Percentiles rank a stretch among this genome's conserved stretches.
These are phyloP conservation scores for Dipodomys merriami DNA, from an alignment of 2,113 vertebrate genomes.

Conservation along the genomic window DNA sequence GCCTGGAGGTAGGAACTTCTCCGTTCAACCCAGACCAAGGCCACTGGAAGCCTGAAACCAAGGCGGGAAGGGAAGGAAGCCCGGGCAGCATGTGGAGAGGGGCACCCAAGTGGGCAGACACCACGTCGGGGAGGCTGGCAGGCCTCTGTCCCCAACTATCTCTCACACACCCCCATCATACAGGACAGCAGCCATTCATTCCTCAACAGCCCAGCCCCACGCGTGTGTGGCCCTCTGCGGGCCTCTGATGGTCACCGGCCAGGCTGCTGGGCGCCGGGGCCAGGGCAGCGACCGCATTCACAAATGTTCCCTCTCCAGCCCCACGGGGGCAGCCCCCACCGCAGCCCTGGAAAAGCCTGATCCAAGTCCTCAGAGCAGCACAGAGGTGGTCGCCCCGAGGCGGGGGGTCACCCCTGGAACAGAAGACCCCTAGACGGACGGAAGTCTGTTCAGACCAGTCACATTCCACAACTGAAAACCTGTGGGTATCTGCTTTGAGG, in stretches of 20 bases:
- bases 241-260: no score
- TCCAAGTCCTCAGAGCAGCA: not conserved
- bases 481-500: not conserved
- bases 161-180: not conserved
- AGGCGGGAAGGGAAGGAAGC: not conserved
- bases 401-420: not conserved
- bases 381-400: not conserved
- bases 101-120: not conserved
- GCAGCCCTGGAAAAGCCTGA: not conserved
- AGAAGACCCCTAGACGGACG: not conserved
- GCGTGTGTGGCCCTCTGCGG: not conserved
- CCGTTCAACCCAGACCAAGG: not conserved
- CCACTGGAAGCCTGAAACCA: not conserved
- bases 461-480: no score
- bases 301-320: not conserved
- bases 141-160: not conserved
- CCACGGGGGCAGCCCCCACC: not conserved
- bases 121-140: not conserved
- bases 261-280: not conserved
- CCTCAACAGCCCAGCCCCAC: not conserved
- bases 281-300: not conserved
- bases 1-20: not conserved
- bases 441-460: not conserved
- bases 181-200: not conserved
- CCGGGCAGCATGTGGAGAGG: not conserved